These are phyloP conservation scores for Apteryx owenii DNA, from an alignment of 2,113 vertebrate species.

Conservation along the genomic window DNA sequence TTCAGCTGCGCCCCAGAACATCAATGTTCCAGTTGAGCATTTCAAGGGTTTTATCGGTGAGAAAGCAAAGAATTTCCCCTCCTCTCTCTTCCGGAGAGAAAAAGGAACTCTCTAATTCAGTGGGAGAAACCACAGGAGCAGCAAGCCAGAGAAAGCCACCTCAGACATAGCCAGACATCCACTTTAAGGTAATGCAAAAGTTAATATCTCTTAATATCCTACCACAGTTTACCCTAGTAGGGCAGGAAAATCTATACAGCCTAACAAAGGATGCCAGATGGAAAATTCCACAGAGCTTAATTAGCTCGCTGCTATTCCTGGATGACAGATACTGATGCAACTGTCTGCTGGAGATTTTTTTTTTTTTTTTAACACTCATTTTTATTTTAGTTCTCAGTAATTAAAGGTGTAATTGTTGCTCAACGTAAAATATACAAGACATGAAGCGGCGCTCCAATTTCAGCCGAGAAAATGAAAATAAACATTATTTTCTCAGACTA, in stretches of 20 bases:
- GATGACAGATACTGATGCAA: constrained; percentile 35
- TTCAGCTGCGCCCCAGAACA: neutral
- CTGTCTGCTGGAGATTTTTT: neutral
- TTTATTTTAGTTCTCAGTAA: constrained; percentile 2
- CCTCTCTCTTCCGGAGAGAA: neutral
- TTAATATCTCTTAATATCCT: constrained; percentile 57
- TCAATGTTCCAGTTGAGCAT: neutral
- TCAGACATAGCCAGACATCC: constrained; percentile 4
- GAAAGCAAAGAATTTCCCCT: neutral
- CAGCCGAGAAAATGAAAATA: neutral
- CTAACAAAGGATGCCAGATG: constrained; percentile 65
- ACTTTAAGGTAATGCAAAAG: constrained; percentile 9
- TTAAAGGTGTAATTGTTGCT: neutral
- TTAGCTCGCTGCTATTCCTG: constrained; percentile 55
- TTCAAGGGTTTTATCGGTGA: neutral
- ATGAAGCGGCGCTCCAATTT: neutral
- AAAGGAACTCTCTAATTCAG: neutral
- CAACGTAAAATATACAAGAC: neutral
- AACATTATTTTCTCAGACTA: neutral
- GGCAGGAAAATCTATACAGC: constrained; percentile 35
- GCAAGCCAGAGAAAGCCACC: neutral
- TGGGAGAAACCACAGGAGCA: neutral
- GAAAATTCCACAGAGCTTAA: constrained; percentile 71
- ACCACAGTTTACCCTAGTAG: constrained; percentile 36
- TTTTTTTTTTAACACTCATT: neutral